Base-by-base conservation (phyloP, 1,140 invertebrate genomes). In the Leguminivora glycinivorella region DNA sequence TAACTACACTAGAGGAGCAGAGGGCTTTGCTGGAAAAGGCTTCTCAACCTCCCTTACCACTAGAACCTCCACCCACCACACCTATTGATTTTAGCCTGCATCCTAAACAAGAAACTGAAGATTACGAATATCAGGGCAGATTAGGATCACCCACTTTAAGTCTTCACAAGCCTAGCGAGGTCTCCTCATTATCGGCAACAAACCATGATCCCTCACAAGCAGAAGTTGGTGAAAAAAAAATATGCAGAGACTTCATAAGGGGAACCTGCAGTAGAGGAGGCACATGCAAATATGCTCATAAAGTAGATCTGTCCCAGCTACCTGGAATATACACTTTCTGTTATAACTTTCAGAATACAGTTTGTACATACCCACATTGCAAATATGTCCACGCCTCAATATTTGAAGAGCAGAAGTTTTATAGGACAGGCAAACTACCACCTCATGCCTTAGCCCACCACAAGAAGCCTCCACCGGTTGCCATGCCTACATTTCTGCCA, bases 271-370 rank as follows among this genome's bases (percentile, higher is more conserved):
- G 14, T 31, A 12, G 69, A 3, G 25, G 25, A 40, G 69, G 43
- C 7, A 66, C 81, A 0, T 70, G 69, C 31, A 63, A n/a, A 47
- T 70, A 40, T 34, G 56, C 56, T 22, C 69, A 70, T 43, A 56
- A 70, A 19, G 7, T n/a, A 12, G 56, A 63, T 34, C 22, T 70
- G 14, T 24, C 56, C 1, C 69, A 70, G 56, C 34, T 70, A 14
- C 19, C 29, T 34, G 69, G 69, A 1, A 25, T 70, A 17, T 70
- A 58, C 56, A 60, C 31, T n/a, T 70, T 70, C 17, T 70, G 69
- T 70, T n/a, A 38, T 7, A 70, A 70, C 40, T 60, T 56, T 25
- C 69, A 70, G 25, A 70, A 70, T 29, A 31, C 17, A 24, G 56
- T 26, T 14, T 70, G 69, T 9, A 63, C 56, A 10, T 43, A 22